A percentile compares a stretch with the other conserved stretches of the same genome.
phyloP scores from a whole-genome alignment of 2,797 vertebrate species.

The Lycodopsis pacificus region DNA sequence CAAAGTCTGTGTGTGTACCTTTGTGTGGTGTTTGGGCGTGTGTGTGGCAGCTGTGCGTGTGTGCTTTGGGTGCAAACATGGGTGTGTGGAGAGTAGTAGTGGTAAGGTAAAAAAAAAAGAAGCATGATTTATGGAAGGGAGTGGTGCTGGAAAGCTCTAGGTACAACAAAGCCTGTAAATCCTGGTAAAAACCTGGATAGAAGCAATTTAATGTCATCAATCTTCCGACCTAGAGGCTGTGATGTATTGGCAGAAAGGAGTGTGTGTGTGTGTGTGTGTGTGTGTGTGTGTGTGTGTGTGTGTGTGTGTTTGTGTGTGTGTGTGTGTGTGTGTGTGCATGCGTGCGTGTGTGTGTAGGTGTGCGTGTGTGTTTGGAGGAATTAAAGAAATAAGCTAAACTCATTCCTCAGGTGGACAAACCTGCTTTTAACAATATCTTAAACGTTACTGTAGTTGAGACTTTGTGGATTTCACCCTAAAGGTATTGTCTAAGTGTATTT shows the following conservation, averaged over 20 bases:
- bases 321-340: slow-evolving; percentile 16
- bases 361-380: slow-evolving; percentile 5
- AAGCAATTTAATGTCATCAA: slow-evolving; percentile 89
- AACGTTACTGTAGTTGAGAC: slow-evolving; percentile 1
- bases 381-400: slow-evolving; percentile 50
- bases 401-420: slow-evolving; percentile 44
- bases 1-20: slow-evolving; percentile 63
- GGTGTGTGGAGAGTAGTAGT: slow-evolving; percentile 26
- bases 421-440: slow-evolving; percentile 28
- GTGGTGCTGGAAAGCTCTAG: slow-evolving; percentile 76
- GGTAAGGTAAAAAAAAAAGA: slow-evolving; percentile 70
- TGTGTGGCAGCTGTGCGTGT: slow-evolving; percentile 49
- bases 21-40: slow-evolving; percentile 39
- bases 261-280: slow-evolving; percentile 30
- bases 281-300: slow-evolving; percentile 29
- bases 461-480: neutral
- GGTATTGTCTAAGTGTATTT: neutral
- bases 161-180: slow-evolving; percentile 84
- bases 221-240: slow-evolving; percentile 79
- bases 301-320: slow-evolving; percentile 1
- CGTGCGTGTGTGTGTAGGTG: slow-evolving; percentile 22
- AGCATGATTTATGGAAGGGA: slow-evolving; percentile 86
- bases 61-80: slow-evolving; percentile 22
- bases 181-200: slow-evolving; percentile 87
- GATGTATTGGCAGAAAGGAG: slow-evolving; percentile 76